These are phyloP conservation scores for Pluvialis apricaria DNA, from an alignment of 2,113 vertebrate genomes.

Conservation along the genomic window DNA sequence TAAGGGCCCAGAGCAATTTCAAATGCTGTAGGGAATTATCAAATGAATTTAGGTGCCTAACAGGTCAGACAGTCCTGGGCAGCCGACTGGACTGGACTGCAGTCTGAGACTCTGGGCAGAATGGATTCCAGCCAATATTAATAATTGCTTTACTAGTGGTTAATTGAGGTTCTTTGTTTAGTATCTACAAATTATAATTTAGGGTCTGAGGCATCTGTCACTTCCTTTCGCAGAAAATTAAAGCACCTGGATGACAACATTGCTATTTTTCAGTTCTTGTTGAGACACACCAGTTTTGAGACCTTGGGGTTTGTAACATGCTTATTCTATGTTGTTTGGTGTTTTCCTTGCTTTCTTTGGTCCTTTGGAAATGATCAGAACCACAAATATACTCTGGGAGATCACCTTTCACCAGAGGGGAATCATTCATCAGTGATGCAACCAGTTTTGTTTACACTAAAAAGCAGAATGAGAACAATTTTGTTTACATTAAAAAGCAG, in stretches of 20 bases:
- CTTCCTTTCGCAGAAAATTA: not conserved
- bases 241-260: not conserved
- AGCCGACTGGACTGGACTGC: not conserved
- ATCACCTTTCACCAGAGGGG: not conserved
- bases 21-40: not conserved
- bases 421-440: fast-evolving
- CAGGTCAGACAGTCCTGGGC: not conserved
- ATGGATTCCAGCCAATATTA: slow-evolving; percentile 43
- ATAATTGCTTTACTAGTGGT: slow-evolving; percentile 41
- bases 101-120: slow-evolving; percentile 17
- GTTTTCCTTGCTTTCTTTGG: not conserved
- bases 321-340: fast-evolving
- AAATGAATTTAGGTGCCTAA: not conserved
- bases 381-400: not conserved
- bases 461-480: too few species aligned
- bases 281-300: not conserved
- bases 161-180: slow-evolving; percentile 51
- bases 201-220: slow-evolving; percentile 14
- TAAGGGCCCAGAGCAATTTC: not conserved
- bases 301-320: not conserved
- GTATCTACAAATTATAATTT: not conserved
- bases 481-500: not conserved
- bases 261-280: not conserved
- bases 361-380: not conserved
- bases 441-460: not conserved